Evolutionary conservation across 2,113 vertebrate species (phyloP).

Genomic region (Monopterus albus): DNA sequence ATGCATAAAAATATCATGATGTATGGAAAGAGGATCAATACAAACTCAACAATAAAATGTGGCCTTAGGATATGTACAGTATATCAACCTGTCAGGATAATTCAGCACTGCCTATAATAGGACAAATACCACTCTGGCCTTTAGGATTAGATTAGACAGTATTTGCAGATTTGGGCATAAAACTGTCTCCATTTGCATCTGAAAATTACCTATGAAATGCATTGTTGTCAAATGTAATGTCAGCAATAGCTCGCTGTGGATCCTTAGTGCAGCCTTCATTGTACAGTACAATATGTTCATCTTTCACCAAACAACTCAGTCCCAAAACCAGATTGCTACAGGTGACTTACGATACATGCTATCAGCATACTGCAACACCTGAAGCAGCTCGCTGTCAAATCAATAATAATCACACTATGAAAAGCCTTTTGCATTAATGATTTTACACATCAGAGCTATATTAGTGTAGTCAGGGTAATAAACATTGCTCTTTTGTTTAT

Average conservation of each 20-base stretch:
- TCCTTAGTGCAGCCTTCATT: no score
- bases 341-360: no score
- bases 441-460: slow-evolving; percentile 63
- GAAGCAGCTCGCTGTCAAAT: slow-evolving; percentile 74
- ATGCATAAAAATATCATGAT: no score
- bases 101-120: neutral
- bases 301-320: no score
- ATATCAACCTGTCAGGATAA: neutral
- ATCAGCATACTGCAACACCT: slow-evolving; percentile 45
- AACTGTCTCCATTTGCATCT: neutral
- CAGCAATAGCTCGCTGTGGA: neutral
- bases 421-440: slow-evolving; percentile 66
- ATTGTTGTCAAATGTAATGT: neutral
- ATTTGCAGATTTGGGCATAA: neutral
- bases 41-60: no score
- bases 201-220: neutral
- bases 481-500: slow-evolving; percentile 63
- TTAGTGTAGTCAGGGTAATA: slow-evolving; percentile 54
- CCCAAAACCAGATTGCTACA: no score
- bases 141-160: no score
- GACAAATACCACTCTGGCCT: no score
- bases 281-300: no score
- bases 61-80: no score
- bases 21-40: neutral
- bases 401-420: slow-evolving; percentile 79